Conservation (phyloP, 2,888 invertebrate species). For the Melanargia galathea region DNA sequence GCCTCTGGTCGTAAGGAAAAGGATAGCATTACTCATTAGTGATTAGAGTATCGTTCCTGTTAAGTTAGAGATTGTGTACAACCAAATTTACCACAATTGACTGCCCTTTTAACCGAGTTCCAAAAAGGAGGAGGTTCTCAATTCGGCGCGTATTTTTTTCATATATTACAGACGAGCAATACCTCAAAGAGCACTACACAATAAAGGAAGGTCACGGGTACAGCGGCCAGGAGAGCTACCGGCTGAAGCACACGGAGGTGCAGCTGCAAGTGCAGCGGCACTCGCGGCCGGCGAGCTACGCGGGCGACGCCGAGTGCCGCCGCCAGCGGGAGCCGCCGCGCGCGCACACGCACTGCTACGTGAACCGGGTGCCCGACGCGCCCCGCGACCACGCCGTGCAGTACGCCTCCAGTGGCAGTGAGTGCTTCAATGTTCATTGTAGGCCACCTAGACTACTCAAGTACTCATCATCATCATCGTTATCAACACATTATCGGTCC, state of each 20-base stretch:
- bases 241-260: conserved; percentile 70
- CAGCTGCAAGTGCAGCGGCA: conserved; percentile 67
- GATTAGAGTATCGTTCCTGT: no score
- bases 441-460: neutral
- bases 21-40: no score
- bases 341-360: conserved; percentile 49
- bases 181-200: conserved; percentile 70
- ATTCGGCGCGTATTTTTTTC: neutral
- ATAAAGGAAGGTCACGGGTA: conserved; percentile 75
- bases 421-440: conserved; percentile 48
- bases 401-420: conserved; percentile 86
- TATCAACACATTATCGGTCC: no score
- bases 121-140: no score
- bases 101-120: no score
- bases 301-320: conserved; percentile 56
- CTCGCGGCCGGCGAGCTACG: conserved; percentile 72
- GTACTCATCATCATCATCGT: no score
- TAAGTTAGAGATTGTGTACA: no score
- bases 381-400: conserved; percentile 61
- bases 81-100: no score
- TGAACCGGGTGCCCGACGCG: conserved; percentile 51
- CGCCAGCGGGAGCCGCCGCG: conserved; percentile 43
- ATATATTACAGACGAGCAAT: conserved; percentile 65
- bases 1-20: no score
- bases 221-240: conserved; percentile 66